Evolutionary conservation across 2,888 invertebrate species (phyloP).

Genomic region (Aspidiotus rigidus): DNA sequence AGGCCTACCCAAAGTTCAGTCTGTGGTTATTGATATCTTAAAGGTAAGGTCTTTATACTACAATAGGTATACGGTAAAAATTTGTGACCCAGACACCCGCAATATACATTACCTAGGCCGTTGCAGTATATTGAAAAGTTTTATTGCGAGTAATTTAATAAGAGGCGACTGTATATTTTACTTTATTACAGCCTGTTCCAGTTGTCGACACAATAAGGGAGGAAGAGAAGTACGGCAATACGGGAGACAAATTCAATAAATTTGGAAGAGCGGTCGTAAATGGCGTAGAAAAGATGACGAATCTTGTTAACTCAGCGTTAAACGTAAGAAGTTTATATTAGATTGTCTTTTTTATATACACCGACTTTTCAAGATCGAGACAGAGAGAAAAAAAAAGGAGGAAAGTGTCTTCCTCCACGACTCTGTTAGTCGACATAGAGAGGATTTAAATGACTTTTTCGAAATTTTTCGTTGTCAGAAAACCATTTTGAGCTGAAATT

Average conservation of each 20-base stretch:
- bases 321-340: conserved; percentile 47
- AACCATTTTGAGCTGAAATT: too few relatives aligned
- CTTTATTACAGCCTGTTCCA: conserved; percentile 51
- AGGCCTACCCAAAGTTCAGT: conserved; percentile 14
- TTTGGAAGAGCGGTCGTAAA: conserved; percentile 57
- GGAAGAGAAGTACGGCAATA: conserved; percentile 70
- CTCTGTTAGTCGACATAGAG: too few relatives aligned
- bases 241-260: conserved; percentile 56
- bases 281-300: conserved; percentile 59
- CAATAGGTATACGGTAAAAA: too few relatives aligned
- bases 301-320: conserved; percentile 53
- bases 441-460: too few relatives aligned
- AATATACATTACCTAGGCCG: too few relatives aligned
- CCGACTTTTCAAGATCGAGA: too few relatives aligned
- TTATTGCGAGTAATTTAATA: too few relatives aligned
- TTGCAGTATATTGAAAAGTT: too few relatives aligned
- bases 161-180: not conserved
- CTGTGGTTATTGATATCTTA: conserved; percentile 7
- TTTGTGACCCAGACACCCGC: too few relatives aligned
- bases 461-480: too few relatives aligned
- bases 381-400: too few relatives aligned
- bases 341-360: not conserved
- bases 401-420: too few relatives aligned
- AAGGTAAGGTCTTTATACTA: conserved; percentile 1
- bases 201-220: conserved; percentile 66